Conservation (phyloP, 2,888 invertebrate species). For the Cheilosia impressa region DNA sequence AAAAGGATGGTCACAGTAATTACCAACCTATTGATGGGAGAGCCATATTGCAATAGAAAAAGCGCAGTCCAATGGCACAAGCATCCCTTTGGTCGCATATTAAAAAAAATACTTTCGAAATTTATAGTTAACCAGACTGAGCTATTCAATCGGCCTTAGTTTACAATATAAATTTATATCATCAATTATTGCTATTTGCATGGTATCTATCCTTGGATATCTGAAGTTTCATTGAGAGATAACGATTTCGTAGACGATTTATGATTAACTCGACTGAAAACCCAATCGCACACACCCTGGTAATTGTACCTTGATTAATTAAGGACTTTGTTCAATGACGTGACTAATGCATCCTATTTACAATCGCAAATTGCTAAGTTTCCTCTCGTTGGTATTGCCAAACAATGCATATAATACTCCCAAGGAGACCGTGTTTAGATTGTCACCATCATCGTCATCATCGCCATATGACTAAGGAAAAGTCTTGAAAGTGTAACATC, state of each 20-base stretch:
- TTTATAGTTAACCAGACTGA: too few species aligned
- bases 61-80: too few species aligned
- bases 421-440: slow-evolving; percentile 9
- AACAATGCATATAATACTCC: not conserved
- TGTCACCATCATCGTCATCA: not conserved
- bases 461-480: not conserved
- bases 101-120: too few species aligned
- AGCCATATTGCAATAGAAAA: too few species aligned
- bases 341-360: slow-evolving; percentile 4
- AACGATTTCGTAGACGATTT: not conserved
- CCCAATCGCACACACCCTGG: not conserved
- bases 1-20: too few species aligned
- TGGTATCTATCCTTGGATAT: not conserved
- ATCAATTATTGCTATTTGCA: not conserved
- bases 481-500: not conserved
- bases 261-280: not conserved
- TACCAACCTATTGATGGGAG: too few species aligned
- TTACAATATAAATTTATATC: not conserved
- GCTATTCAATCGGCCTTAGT: not conserved
- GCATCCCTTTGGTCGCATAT: too few species aligned
- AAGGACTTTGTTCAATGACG: not conserved
- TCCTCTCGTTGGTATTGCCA: not conserved
- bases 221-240: not conserved
- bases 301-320: not conserved
- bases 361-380: not conserved